Base-by-base conservation (phyloP, 2,797 vertebrate species). In the Spondyliosoma cantharus region DNA sequence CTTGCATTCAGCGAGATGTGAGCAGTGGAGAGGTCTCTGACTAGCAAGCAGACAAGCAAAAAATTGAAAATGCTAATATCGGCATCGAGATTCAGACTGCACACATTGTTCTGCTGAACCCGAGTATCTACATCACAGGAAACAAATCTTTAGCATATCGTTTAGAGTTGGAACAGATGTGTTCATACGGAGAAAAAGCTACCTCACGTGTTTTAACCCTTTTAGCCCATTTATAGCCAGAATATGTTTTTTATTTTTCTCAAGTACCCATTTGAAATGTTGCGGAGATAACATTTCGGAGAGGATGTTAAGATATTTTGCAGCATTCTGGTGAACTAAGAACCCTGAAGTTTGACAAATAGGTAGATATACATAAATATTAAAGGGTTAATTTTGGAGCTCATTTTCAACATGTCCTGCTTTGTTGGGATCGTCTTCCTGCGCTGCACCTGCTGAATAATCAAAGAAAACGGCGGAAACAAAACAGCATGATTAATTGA, bases 401-500 rank as follows among this genome's bases (percentile, higher is more conserved):
- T 24, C 43, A 53, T 24, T 42, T 46, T 69, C 32, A 52, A 43
- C 63, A 46, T 37, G 20, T 71, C 58, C 68, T n/a, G n/a, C n/a
- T 29, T 29, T 59, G 50, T 42, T 56, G 53, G 52, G 59, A 82
- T 71, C 74, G 43, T 24, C 27, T 46, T 37, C 17, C 50, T 6
- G 22, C 67, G 58, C 66, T 53, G 56, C 15, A 69, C 45, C 32
- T 71, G 65, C 61, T 63, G 61, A 68, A 74, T 70, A 62, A 76
- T 76, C 1, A 2, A 56, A 57, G 22, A 59, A 64, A 32, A 71
- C 56, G 32, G 67, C 71, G 74, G 42, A 76, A 86, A 81, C 27
- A 71, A 79, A 83, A 83, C 65, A 75, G 12, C 53, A 85, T 91
- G 70, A 85, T 87, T 90, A 87, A 91, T 90, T 88, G 79, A 91